phyloP scores from a whole-genome alignment of 2,797 vertebrate species.

The Esox lucius region DNA sequence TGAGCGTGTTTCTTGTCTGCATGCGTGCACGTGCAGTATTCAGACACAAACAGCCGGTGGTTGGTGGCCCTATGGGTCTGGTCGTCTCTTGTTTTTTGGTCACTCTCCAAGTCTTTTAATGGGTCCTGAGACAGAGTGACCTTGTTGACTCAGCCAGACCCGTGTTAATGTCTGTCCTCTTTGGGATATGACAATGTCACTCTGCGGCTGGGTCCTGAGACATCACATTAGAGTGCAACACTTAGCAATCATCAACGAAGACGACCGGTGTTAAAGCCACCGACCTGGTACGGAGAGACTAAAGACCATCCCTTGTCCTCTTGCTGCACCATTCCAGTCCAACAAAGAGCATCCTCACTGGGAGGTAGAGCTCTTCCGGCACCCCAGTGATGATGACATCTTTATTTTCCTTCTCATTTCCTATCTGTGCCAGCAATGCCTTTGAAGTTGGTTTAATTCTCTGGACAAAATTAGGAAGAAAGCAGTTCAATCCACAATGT shows the following conservation, averaged over 20 bases:
- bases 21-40: not conserved
- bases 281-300: not conserved
- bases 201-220: slow-evolving; percentile 31
- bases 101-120: slow-evolving; percentile 21
- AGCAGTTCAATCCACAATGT: slow-evolving; percentile 5
- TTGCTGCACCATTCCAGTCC: not conserved
- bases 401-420: not conserved
- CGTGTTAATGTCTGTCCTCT: slow-evolving; percentile 26
- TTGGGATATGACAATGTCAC: slow-evolving; percentile 25
- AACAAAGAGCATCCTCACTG: slow-evolving; percentile 1
- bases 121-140: slow-evolving; percentile 32
- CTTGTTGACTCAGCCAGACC: slow-evolving; percentile 41
- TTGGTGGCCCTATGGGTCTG: not conserved
- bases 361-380: not conserved
- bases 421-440: not conserved
- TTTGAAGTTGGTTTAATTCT: slow-evolving; percentile 9
- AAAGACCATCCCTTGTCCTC: not conserved
- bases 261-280: slow-evolving; percentile 15
- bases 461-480: slow-evolving; percentile 9
- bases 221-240: slow-evolving; percentile 12
- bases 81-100: slow-evolving; percentile 10
- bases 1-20: not conserved
- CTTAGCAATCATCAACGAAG: not conserved
- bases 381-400: not conserved
- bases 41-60: not conserved